Percentiles rank a stretch among this genome's conserved stretches.
Conservation (phyloP, 2,797 vertebrate genomes). For the Gadopsis marmoratus region DNA sequence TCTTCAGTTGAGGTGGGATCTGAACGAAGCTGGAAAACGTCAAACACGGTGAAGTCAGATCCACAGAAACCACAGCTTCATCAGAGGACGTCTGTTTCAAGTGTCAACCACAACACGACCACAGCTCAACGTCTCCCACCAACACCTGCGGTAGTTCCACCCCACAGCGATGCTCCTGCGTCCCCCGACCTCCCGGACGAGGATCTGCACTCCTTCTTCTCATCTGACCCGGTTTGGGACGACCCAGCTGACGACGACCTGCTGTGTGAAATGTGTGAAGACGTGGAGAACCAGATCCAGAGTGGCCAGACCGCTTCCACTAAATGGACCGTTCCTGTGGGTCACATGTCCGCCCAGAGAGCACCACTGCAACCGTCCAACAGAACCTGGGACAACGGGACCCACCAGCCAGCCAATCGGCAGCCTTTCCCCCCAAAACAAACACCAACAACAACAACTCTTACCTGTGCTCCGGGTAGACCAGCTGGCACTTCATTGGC, state of each 20-base stretch:
- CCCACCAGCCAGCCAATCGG: constrained; percentile 52
- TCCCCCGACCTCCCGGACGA: constrained; percentile 53
- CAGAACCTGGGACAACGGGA: constrained; percentile 39
- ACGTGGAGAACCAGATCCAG: constrained; percentile 87
- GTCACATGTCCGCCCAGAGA: constrained; percentile 1
- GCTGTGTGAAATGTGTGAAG: constrained; percentile 90
- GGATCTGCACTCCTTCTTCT: constrained; percentile 77
- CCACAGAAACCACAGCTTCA: not conserved
- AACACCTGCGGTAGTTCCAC: fast-evolving
- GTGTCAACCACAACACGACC: not conserved
- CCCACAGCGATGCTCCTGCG: constrained; percentile 34
- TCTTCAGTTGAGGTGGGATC: not conserved
- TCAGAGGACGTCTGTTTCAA: constrained; percentile 11
- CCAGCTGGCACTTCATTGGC: not conserved
- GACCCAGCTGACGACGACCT: constrained; percentile 89
- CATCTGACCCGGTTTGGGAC: constrained; percentile 87
- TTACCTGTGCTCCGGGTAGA: not conserved
- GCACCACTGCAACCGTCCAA: not conserved
- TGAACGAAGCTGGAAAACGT: constrained; percentile 20
- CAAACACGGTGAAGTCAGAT: constrained; percentile 34
- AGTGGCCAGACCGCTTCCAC: not conserved
- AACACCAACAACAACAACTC: not conserved
- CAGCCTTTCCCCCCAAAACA: not conserved
- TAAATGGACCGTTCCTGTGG: not conserved
- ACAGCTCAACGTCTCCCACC: not conserved